A percentile compares a stretch with the other conserved stretches of the same genome.
Conservation (phyloP, 2,888 invertebrate genomes). For the Aricia artaxerxes region DNA sequence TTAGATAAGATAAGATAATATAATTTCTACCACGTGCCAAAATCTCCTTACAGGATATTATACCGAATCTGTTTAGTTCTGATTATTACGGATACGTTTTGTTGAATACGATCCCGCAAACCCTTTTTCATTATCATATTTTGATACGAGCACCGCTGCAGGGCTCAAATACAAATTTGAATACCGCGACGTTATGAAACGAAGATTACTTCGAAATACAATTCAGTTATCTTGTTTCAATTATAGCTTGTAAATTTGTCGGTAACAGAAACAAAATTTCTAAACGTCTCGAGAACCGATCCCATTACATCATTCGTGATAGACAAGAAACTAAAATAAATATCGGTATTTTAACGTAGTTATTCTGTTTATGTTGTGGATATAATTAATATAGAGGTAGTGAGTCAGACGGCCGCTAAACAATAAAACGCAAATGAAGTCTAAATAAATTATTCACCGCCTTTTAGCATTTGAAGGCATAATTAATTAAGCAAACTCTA, state of each 20-base stretch:
- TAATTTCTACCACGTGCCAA: too few relatives aligned
- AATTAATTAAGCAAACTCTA: conserved; percentile 9
- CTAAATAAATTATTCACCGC: not conserved
- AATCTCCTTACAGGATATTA: too few relatives aligned
- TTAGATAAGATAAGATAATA: too few relatives aligned
- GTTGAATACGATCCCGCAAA: not conserved
- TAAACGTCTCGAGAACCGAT: not conserved
- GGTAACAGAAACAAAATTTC: not conserved
- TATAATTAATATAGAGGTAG: not conserved
- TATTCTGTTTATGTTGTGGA: not conserved
- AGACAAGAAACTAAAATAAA: not conserved
- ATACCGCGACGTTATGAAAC: not conserved
- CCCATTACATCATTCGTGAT: not conserved
- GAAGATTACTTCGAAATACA: not conserved
- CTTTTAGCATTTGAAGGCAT: not conserved
- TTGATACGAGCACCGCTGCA: not conserved
- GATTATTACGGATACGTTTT: not conserved
- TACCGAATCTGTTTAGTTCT: too few relatives aligned
- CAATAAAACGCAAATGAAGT: not conserved
- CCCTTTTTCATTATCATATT: not conserved
- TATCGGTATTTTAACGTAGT: not conserved
- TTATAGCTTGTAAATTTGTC: not conserved
- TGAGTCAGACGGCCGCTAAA: not conserved
- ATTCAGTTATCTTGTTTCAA: not conserved
- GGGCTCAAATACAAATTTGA: not conserved